phyloP scores from a whole-genome alignment of 2,113 vertebrate genomes.

The Pogona vitticeps region DNA sequence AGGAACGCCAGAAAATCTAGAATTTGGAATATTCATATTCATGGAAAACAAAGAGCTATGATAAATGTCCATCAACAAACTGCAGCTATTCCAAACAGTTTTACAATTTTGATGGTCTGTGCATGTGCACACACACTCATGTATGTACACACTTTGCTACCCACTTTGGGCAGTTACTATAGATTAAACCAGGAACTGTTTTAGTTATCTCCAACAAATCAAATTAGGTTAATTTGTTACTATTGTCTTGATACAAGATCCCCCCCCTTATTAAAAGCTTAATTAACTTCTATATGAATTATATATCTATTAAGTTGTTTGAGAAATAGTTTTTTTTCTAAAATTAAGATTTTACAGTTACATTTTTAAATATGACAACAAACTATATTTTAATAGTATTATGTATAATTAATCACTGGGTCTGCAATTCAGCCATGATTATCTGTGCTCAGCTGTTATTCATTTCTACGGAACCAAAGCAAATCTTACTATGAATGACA shows the following conservation, averaged over 20 bases:
- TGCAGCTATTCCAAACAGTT: conserved; percentile 75
- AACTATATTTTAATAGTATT: conserved; percentile 81
- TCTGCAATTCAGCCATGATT: conserved; percentile 12
- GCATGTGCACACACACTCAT: neutral
- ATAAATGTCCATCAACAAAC: conserved; percentile 81
- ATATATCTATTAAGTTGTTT: conserved; percentile 85
- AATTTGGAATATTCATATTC: conserved; percentile 44
- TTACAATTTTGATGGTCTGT: conserved; percentile 26
- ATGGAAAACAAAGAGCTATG: conserved; percentile 68
- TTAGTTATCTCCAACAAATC: conserved; percentile 52
- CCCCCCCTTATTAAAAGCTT: conserved; percentile 75
- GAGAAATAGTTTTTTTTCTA: conserved; percentile 77
- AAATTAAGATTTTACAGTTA: conserved; percentile 85
- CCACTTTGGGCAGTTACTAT: conserved; percentile 53
- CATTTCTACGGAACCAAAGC: neutral
- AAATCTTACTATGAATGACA: neutral
- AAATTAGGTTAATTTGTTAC: conserved; percentile 69
- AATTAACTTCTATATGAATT: conserved; percentile 80
- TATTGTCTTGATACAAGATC: conserved; percentile 80
- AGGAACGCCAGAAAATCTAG: conserved; percentile 69
- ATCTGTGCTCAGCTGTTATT: neutral
- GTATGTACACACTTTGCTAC: conserved; percentile 22
- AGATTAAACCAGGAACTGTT: conserved; percentile 56
- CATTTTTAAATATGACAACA: conserved; percentile 83
- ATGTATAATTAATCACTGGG: conserved; percentile 83